A percentile compares a stretch with the other conserved stretches of the same genome.
Evolutionary conservation across 2,797 vertebrate species (phyloP).

Genomic region (Liparis tanakae): DNA sequence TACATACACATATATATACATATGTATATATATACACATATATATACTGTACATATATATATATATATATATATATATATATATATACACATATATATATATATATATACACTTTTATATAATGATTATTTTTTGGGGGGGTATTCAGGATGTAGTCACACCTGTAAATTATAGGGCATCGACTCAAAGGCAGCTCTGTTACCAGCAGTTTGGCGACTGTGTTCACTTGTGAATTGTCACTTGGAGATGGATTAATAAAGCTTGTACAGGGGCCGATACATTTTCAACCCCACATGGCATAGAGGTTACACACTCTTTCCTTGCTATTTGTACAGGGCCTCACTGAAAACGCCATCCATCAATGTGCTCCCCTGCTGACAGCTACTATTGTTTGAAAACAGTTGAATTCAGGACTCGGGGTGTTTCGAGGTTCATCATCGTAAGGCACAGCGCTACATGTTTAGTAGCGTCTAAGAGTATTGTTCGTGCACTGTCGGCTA

Average conservation of each 20-base stretch:
- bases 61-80: no score
- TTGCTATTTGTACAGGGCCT: conserved; percentile 29
- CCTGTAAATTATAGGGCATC: background rate
- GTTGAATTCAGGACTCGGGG: conserved; percentile 13
- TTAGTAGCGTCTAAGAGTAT: conserved; percentile 19
- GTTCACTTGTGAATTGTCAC: conserved; percentile 13
- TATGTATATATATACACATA: background rate
- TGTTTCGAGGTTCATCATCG: conserved; percentile 44
- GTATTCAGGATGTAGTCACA: background rate
- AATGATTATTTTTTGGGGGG: no score
- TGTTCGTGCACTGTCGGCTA: conserved; percentile 3
- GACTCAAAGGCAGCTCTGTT: background rate
- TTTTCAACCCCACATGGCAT: conserved; percentile 11
- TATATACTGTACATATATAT: no score
- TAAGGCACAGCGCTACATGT: background rate
- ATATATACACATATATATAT: no score
- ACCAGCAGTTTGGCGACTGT: conserved; percentile 4
- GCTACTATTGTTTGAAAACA: conserved; percentile 40
- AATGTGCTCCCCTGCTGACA: conserved; percentile 35
- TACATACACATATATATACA: background rate
- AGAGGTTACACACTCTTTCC: conserved; percentile 48
- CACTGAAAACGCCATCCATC: conserved; percentile 49
- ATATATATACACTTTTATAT: no score
- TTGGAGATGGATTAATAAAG: background rate
- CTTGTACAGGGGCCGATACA: conserved; percentile 19